These are phyloP conservation scores for Eilema sororculum DNA, from an alignment of 2,888 invertebrate species.

Conservation along the genomic window DNA sequence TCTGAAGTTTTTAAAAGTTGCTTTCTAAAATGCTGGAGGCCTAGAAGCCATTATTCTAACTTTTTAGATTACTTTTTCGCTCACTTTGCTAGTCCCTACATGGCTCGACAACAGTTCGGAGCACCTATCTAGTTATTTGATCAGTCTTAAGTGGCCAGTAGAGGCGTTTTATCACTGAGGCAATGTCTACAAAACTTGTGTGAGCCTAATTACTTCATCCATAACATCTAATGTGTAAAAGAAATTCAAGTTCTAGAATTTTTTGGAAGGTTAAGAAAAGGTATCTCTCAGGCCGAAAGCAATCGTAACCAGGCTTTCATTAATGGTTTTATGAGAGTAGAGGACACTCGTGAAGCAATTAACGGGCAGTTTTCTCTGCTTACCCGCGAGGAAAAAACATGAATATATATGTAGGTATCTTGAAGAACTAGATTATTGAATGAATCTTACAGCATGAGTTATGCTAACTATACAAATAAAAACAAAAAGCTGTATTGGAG, in stretches of 20 bases:
- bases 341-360: no score
- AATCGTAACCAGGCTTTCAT: no score
- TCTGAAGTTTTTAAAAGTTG: background rate
- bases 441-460: no score
- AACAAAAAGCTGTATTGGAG: no score
- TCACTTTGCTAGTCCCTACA: constrained; percentile 9
- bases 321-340: no score
- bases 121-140: constrained; percentile 18
- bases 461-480: no score
- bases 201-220: constrained; percentile 14
- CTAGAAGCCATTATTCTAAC: background rate
- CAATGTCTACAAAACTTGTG: background rate
- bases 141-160: constrained; percentile 11
- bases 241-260: background rate
- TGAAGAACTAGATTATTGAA: no score
- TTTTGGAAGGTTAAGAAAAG: background rate
- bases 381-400: no score
- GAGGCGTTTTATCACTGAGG: background rate
- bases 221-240: constrained; percentile 4
- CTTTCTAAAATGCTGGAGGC: constrained; percentile 1
- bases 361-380: no score
- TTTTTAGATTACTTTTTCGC: constrained; percentile 12
- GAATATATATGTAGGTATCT: no score
- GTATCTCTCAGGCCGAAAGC: background rate
- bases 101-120: constrained; percentile 9